Evolutionary conservation across 2,888 invertebrate species (phyloP), one percentile per base, ranked within the genome.

Genomic region (Cerastis rubricosa): DNA sequence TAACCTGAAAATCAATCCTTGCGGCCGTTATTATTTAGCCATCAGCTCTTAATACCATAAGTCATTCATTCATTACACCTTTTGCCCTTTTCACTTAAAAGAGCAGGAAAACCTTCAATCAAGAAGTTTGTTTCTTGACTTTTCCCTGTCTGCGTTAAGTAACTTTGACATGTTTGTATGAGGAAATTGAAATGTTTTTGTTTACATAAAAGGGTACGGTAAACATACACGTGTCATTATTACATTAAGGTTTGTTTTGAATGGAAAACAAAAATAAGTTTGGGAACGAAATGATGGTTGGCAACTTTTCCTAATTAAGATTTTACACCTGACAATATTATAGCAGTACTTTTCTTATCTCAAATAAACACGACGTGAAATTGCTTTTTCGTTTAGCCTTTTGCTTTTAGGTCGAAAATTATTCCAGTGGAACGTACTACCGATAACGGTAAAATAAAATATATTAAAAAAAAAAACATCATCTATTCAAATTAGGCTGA

Each of bases 151-250:
- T 35, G 12, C 43, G n/a, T 19, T 6, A 71, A 78, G 64, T 68
- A 57, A 68, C 80, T 51, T 45, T 51, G 64, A 45, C 45, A 54
- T n/a, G 59, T 47, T 72, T 17, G 14, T 45, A 25, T 2, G 4
- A 11, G 73, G 63, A 64, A 74, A 74, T 80, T 80, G 64, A 80
- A 80, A 80, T 80, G 68, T 68, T 68, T 61, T 25, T 72, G 63
- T 64, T 68, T 57, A 22, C 67, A 14, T 61, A 22, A n/a, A 73
- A 25, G 25, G 66, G 25, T 9, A n/a, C 12, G 14, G 7, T 22
- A 8, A 17, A 43, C 63, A 7, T 54, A 64, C 47, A 65, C 6
- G 14, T 22, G 49, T 45, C 57, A 45, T 71, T 69, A 57, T 64
- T 29, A 29, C 17, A 57, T 54, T 49, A 22, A 2, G 1, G 4